Conservation (phyloP, 1,140 invertebrate genomes). For the Druon quercuslanigerum region DNA sequence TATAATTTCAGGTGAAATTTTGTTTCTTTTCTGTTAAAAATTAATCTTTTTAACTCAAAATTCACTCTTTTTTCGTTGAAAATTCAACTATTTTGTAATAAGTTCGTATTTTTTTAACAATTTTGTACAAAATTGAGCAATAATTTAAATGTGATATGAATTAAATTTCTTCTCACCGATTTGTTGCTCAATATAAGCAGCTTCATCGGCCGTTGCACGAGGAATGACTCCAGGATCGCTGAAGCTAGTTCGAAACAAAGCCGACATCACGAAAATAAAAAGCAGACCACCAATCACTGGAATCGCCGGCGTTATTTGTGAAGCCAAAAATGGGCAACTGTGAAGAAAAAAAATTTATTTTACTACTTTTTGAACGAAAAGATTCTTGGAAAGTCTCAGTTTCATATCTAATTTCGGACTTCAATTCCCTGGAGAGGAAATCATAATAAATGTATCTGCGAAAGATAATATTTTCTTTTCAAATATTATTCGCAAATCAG, state of each 20-base stretch:
- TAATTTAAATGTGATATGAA: constrained; percentile 11
- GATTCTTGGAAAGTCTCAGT: no score
- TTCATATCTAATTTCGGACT: background rate
- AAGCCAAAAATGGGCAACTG: constrained; percentile 91
- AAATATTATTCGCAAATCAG: no score
- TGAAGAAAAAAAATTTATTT: constrained; percentile 65
- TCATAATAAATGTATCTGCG: no score
- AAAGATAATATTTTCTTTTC: background rate
- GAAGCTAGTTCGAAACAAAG: constrained; percentile 92
- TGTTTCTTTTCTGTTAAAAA: no score
- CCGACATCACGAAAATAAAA: constrained; percentile 93
- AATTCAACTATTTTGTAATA: no score
- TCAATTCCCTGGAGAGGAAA: no score
- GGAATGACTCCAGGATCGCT: constrained; percentile 97
- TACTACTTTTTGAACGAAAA: no score
- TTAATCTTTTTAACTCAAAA: no score
- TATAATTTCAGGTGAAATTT: no score
- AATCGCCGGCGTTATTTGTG: constrained; percentile 88
- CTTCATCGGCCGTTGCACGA: constrained; percentile 91
- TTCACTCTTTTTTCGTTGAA: no score
- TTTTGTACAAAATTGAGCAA: no score
- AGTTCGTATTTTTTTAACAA: no score
- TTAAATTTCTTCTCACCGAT: constrained; percentile 76
- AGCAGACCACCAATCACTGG: constrained; percentile 90
- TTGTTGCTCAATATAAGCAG: constrained; percentile 93